Evolutionary conservation across 1,140 invertebrate genomes (phyloP).

Genomic region (Tachypleus tridentatus): DNA sequence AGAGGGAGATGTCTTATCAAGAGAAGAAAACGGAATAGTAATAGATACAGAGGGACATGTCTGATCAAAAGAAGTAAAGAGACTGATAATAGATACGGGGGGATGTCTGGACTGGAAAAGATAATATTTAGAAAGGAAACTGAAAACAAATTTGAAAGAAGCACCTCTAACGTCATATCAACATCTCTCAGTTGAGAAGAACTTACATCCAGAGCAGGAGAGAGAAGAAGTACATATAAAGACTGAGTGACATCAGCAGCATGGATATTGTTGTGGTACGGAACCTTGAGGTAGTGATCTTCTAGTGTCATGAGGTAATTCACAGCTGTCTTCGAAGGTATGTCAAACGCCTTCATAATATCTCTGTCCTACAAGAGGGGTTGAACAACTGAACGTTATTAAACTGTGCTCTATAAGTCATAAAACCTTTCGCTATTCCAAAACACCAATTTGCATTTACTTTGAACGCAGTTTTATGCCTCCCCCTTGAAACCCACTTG

Average conservation of each 20-base stretch:
- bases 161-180: too few species aligned
- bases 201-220: slow-evolving; percentile 50
- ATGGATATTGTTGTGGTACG: slow-evolving; percentile 91
- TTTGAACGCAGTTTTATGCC: neutral
- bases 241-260: slow-evolving; percentile 92
- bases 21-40: too few species aligned
- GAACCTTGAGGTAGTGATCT: slow-evolving; percentile 92
- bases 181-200: neutral
- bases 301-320: slow-evolving; percentile 95
- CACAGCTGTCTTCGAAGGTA: slow-evolving; percentile 83
- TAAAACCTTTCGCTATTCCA: neutral
- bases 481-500: neutral
- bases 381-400: neutral
- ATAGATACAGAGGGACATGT: too few species aligned
- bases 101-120: too few species aligned
- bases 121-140: too few species aligned
- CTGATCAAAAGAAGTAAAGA: too few species aligned
- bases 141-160: too few species aligned
- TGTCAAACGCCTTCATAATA: slow-evolving; percentile 82
- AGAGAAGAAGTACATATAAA: slow-evolving; percentile 79
- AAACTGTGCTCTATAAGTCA: slow-evolving; percentile 12
- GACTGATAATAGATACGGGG: too few species aligned
- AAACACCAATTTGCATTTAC: neutral
- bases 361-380: slow-evolving; percentile 59
- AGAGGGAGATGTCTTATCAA: too few species aligned